Base-by-base conservation (phyloP, 2,797 vertebrate genomes). In the Staurois parvus region DNA sequence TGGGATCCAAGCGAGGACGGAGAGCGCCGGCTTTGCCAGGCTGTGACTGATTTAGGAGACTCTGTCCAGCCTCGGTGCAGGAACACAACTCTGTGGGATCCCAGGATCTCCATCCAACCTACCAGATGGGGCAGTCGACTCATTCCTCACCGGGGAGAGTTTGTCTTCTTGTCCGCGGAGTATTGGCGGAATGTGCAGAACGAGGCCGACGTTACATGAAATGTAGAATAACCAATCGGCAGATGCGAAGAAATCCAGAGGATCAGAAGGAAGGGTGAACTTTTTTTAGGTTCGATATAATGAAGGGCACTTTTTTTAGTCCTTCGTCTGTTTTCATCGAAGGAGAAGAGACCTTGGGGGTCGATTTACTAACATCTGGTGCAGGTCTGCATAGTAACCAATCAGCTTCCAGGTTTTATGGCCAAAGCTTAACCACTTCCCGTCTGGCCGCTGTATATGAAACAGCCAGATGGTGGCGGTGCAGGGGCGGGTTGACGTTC, bases 11-110 rank as follows among this genome's bases (percentile, higher is more conserved):
- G 34, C 48, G 13, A 32, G 72, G 84, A 86, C 66, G 42, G 37
- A 72, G 67, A 40, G 24, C 48, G 13, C 32, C 32, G 40, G 28
- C 67, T 37, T 29, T 83, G 85, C 85, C 80, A 73, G 85, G 85
- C 79, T 73, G 56, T 21, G 67, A 40, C 34, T 67, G 80, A 83
- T 86, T 86, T 83, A 83, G 59, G 67, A 86, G 74, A 78, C 59
- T 86, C 80, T 42, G 68, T 79, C 29, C 80, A 83, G 76, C 59
- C 6, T 72, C 67, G 52, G 70, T 42, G 34, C 70, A 80, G 78
- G 34, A 86, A 73, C 26, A 72, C 17, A 73, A 40, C 74, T 62
- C 79, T 48, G 80, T 42, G 80, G 68, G 80, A 83, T 74, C 75
- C 40, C 67, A 28, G 48, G 29, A 70, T 56, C 68, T 52, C 75